Evolutionary conservation across 2,888 invertebrate genomes (phyloP), one percentile per base, ranked within the genome.

Genomic region (Nomada flava): DNA sequence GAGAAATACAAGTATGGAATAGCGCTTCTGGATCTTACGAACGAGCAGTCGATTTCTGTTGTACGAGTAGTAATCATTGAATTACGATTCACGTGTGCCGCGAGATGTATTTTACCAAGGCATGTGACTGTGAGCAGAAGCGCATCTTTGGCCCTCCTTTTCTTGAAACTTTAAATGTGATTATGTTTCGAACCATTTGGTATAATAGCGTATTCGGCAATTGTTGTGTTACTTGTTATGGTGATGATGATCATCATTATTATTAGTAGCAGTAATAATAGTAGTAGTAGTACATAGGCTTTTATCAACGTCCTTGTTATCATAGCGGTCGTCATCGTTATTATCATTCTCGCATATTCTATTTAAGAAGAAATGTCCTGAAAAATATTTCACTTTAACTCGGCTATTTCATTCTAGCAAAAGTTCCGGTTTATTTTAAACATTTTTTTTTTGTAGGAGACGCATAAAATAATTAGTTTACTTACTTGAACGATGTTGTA

Each of bases 21-120:
- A 47, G 47, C 65, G 65, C 44, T 78, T 63, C 11, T 55, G 55
- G 36, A 50, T 62, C 47, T 78, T 78, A 73, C 77, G 78, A 68
- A 55, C 62, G 62, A 50, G 67, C 55, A 57, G 36, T 44, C n/a
- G 13, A 53, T 62, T 20, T 5, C 4, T 72, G 15, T 57, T 60
- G 13, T 63, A 0, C 26, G 20, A 69, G 29, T 23, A 52, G 50
- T 20, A 36, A 42, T 64, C 15, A 73, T 2, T 26, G 26, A 20
- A 69, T 53, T 36, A 47, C 20, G 29, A 60, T 23, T 42, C n/a
- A 50, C 52, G 60, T 42, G 5, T 26, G 10, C 20, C 15, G 7
- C 23, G 44, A n/a, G 23, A 23, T 23, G 18, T 20, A 44, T 11
- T 44, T 23, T 26, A 23, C 15, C 68, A 69, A 68, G 57, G 57